Percentiles rank a stretch among this genome's conserved stretches.
phyloP scores from a whole-genome alignment of 2,888 invertebrate genomes.

The Thysanoteuthis rhombus region DNA sequence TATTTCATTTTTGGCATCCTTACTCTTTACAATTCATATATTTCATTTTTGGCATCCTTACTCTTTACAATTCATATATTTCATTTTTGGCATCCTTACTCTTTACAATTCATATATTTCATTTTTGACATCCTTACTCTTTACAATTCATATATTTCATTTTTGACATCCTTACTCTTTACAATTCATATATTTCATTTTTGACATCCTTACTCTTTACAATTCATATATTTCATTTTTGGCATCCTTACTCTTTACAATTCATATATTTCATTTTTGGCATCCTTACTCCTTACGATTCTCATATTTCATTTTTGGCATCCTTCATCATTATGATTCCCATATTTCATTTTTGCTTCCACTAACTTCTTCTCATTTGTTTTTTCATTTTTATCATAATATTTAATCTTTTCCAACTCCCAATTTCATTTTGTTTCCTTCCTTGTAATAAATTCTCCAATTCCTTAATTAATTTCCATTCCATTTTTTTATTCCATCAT shows the following conservation, averaged over 20 bases:
- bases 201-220: neutral
- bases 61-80: too few species aligned
- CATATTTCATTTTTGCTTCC: neutral
- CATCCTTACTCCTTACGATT: neutral
- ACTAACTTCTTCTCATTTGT: neutral
- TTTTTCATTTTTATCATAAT: neutral
- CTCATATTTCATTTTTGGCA: neutral
- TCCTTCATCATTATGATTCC: neutral
- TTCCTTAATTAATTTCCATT: neutral
- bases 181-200: neutral
- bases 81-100: too few species aligned
- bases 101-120: neutral
- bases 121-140: neutral
- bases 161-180: neutral
- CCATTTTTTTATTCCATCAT: neutral
- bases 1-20: neutral
- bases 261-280: neutral
- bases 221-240: too few species aligned
- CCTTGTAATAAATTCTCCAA: neutral
- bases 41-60: too few species aligned
- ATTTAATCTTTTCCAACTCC: neutral
- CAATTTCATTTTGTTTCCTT: neutral
- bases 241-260: too few species aligned
- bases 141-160: neutral
- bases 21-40: neutral